Evolutionary conservation across 2,888 invertebrate species (phyloP), one percentile per base, ranked within the genome.

Genomic region (Euclidia mi): DNA sequence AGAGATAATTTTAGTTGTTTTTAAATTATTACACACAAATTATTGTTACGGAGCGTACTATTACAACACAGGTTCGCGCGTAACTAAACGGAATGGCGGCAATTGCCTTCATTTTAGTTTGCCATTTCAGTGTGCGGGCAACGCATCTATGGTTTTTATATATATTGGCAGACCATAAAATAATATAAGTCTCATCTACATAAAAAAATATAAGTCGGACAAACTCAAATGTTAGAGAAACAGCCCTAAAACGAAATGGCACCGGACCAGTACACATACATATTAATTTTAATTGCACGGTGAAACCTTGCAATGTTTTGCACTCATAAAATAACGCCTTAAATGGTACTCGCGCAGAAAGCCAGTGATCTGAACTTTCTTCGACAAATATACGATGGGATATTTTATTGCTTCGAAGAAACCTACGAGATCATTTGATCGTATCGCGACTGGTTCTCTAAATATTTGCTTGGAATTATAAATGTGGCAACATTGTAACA

Each of bases 211-310:
- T 14, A 6, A 38, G 32, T 47, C 32, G 12, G 37, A 38, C 38
- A 47, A 34, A 6, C 41, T 34, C n/a, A 31, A 34, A 4, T 11
- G 28, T 51, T 45, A 38, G 15, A 42, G 34, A 44, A 55, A 34
- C 59, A 65, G 17, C 71, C 67, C 64, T 67, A 53, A 9, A 29
- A 56, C 51, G 61, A 57, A 62, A 69, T 64, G 28, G 56, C 42
- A 51, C 52, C 66, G 66, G 79, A 76, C 79, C 72, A 66, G 76
- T 80, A 34, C 65, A 52, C 45, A 44, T 57, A 73, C 69, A 78
- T 82, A 82, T 81, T 77, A 79, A 82, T 82, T 82, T 80, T 79
- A 82, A 84, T 80, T 74, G 79, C 71, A 35, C 20, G 55, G 76
- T 63, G 80, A 79, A 80, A 80, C 67, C 71, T 69, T 58, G 52